A percentile compares a stretch with the other conserved stretches of the same genome.
These are phyloP conservation scores for Metacarcinus magister DNA, from an alignment of 2,888 invertebrate species.

Conservation along the genomic window DNA sequence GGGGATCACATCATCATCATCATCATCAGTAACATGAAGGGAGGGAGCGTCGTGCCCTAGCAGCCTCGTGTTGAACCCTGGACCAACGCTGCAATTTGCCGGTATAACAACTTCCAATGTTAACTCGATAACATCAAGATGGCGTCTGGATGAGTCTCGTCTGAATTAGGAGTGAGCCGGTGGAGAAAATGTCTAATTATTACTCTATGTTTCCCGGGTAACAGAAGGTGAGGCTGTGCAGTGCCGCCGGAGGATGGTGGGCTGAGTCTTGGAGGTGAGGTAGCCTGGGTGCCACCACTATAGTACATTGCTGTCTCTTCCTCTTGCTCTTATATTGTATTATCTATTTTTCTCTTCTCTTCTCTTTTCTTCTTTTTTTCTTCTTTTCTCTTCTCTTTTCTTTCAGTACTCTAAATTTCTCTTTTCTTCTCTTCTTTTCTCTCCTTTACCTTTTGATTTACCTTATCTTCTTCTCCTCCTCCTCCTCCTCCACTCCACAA, in stretches of 20 bases:
- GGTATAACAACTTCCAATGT: conserved; percentile 61
- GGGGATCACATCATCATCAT: background rate
- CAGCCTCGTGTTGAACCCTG: background rate
- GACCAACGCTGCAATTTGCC: conserved; percentile 54
- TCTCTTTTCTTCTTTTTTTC: too few species aligned
- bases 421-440: background rate
- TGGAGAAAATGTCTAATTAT: conserved; percentile 49
- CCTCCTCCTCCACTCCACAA: background rate
- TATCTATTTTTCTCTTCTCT: too few species aligned
- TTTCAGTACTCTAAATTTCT: too few species aligned
- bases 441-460: background rate
- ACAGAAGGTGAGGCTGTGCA: background rate
- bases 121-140: conserved; percentile 63
- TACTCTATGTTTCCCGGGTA: conserved; percentile 54
- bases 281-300: too few species aligned
- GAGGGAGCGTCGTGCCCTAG: conserved; percentile 46
- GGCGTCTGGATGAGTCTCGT: conserved; percentile 56
- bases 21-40: background rate
- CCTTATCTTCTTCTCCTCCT: background rate
- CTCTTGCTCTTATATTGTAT: too few species aligned
- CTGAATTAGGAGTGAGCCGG: conserved; percentile 39
- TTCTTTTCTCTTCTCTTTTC: too few species aligned
- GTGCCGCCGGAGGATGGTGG: background rate
- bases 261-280: background rate
- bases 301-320: too few species aligned